Evolutionary conservation across 2,888 invertebrate species (phyloP).

Genomic region (Eilema griseolum): DNA sequence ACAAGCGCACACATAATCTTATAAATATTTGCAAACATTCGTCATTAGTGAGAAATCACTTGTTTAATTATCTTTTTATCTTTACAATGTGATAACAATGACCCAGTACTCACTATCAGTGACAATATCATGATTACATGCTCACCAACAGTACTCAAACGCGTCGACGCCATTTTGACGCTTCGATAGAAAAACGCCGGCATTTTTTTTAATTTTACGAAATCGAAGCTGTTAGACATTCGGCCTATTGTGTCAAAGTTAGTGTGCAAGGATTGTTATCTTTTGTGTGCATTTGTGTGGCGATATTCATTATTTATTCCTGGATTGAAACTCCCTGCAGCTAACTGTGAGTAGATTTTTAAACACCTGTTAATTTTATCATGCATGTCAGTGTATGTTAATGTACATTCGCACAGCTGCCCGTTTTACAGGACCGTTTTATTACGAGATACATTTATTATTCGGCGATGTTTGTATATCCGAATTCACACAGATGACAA

Average conservation of each 20-base stretch:
- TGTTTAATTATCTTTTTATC: constrained; percentile 56
- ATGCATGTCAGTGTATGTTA: background rate
- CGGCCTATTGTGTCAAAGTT: background rate
- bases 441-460: too few relatives aligned
- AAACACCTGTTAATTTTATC: background rate
- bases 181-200: constrained; percentile 22
- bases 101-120: constrained; percentile 41
- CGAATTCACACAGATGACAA: too few relatives aligned
- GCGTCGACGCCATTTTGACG: constrained; percentile 34
- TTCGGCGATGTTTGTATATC: too few relatives aligned
- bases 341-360: constrained; percentile 1
- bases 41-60: constrained; percentile 31
- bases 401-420: too few relatives aligned
- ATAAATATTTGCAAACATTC: constrained; percentile 40
- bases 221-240: background rate
- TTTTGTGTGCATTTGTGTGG: background rate
- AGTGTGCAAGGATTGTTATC: background rate
- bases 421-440: too few relatives aligned
- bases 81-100: constrained; percentile 45
- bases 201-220: constrained; percentile 9
- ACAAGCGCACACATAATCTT: background rate
- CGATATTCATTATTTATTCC: background rate
- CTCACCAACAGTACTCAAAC: constrained; percentile 17
- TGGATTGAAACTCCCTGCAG: background rate
- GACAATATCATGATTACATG: constrained; percentile 29